Evolutionary conservation across 1,140 invertebrate genomes (phyloP).

Genomic region (Drosophila simulans): DNA sequence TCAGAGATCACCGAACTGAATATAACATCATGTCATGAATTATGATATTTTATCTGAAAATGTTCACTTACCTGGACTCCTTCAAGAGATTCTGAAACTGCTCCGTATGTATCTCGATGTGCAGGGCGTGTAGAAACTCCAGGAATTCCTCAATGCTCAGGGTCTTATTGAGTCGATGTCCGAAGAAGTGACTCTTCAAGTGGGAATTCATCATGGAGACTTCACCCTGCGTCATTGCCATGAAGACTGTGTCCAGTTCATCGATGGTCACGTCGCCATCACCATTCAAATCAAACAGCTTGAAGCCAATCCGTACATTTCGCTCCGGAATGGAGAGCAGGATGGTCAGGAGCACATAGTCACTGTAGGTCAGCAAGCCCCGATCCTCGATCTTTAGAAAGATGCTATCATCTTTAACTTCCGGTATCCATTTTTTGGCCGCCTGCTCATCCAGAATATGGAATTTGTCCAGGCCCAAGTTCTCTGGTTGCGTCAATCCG

Average conservation of each 20-base stretch:
- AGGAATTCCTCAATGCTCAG: conserved; percentile 29
- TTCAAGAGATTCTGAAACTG: conserved; percentile 42
- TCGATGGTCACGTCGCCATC: conserved; percentile 15
- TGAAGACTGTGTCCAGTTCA: conserved; percentile 10
- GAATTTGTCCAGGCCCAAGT: conserved; percentile 29
- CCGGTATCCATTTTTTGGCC: not conserved
- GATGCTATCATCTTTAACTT: conserved; percentile 21
- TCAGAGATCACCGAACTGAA: conserved; percentile 24
- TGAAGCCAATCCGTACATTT: conserved; percentile 37
- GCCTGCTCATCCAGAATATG: conserved; percentile 12
- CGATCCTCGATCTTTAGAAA: conserved; percentile 32
- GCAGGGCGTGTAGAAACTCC: conserved; percentile 24
- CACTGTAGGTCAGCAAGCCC: conserved; percentile 36
- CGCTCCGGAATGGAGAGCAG: conserved; percentile 46
- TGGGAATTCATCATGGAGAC: conserved; percentile 1
- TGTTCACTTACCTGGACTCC: not conserved
- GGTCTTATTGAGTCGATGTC: not conserved
- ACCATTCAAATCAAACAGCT: conserved; percentile 37
- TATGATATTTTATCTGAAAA: not conserved
- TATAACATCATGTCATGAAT: too few species aligned
- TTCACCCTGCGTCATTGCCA: conserved; percentile 8
- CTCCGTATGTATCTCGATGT: conserved; percentile 26
- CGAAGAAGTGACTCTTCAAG: conserved; percentile 40
- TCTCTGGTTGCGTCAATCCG: conserved; percentile 31
- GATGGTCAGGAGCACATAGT: conserved; percentile 46